phyloP scores from a whole-genome alignment of 2,797 vertebrate genomes.

The Cichlasoma orientale region DNA sequence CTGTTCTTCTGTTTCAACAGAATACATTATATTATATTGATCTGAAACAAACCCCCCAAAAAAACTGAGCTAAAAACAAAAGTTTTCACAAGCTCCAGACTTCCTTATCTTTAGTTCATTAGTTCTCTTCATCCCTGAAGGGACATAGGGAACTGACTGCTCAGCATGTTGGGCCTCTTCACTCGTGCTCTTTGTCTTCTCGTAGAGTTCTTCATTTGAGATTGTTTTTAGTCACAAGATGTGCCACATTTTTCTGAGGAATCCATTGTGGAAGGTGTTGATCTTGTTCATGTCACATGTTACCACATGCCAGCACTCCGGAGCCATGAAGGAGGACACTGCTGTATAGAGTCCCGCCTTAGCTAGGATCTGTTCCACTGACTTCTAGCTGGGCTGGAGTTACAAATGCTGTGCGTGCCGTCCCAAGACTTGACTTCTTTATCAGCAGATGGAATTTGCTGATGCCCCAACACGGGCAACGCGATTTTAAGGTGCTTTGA shows the following conservation, averaged over 20 bases:
- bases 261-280: background rate
- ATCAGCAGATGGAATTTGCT: background rate
- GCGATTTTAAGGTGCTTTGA: background rate
- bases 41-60: too few species aligned
- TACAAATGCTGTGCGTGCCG: background rate
- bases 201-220: background rate
- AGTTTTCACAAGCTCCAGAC: too few species aligned
- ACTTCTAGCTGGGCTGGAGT: background rate
- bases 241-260: background rate
- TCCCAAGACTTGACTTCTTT: background rate
- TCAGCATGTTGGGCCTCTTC: too few species aligned
- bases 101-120: background rate
- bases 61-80: too few species aligned
- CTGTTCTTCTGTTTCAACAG: too few species aligned
- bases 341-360: background rate
- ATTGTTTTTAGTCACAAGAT: background rate
- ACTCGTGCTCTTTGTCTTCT: background rate
- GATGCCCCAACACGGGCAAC: fast-evolving
- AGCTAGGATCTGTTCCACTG: background rate
- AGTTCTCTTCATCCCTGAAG: background rate
- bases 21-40: too few species aligned
- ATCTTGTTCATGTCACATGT: background rate
- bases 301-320: too few species aligned
- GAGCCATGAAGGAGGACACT: background rate
- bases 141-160: too few species aligned